Evolutionary conservation across 2,113 vertebrate species (phyloP).

Genomic region (Hemiscyllium ocellatum): DNA sequence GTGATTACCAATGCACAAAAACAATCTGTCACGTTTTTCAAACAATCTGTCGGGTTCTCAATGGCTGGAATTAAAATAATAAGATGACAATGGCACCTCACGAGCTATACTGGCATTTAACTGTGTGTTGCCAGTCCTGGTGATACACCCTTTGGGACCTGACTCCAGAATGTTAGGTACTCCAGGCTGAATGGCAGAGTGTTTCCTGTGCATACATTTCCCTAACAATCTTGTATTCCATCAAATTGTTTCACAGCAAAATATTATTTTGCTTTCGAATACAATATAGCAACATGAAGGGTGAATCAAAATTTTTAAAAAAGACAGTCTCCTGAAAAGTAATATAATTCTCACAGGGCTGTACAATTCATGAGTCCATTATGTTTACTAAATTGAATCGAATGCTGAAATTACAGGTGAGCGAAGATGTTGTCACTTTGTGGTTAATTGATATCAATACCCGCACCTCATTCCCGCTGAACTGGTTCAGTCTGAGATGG

Average conservation of each 20-base stretch:
- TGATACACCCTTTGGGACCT: not conserved
- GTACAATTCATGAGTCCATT: not conserved
- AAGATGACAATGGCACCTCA: constrained; percentile 4
- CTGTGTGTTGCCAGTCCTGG: not conserved
- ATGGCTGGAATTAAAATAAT: constrained; percentile 1
- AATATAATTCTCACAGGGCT: too few relatives aligned
- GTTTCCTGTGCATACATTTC: not conserved
- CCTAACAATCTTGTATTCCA: too few relatives aligned
- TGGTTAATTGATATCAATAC: not conserved
- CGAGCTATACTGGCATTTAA: not conserved
- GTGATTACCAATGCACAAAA: not conserved
- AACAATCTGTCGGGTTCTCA: not conserved
- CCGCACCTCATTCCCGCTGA: not conserved
- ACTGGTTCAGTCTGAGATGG: not conserved
- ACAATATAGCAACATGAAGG: not conserved
- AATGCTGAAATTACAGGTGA: not conserved
- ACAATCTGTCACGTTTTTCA: not conserved
- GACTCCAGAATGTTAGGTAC: not conserved
- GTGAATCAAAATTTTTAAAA: too few relatives aligned
- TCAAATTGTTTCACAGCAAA: not conserved
- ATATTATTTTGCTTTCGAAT: not conserved
- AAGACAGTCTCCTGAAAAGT: not conserved
- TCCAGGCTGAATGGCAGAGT: not conserved
- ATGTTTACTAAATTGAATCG: not conserved
- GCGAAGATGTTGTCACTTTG: not conserved